Conservation (phyloP, 2,113 vertebrate genomes). For the Melanocharis versteri region DNA sequence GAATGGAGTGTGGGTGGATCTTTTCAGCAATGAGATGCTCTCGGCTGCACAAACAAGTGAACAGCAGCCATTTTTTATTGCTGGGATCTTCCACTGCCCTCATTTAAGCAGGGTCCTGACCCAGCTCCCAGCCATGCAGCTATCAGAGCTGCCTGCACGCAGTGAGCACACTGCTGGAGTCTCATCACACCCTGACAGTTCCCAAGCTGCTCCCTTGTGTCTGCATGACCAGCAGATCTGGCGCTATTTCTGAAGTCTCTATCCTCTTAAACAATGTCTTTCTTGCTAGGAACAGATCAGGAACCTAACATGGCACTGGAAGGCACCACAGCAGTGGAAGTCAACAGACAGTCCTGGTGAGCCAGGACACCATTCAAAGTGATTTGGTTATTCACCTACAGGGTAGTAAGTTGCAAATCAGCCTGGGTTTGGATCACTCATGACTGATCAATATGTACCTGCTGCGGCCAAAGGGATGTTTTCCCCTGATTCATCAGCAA, state of each 20-base stretch:
- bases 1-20: neutral
- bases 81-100: neutral
- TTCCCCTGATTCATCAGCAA: neutral
- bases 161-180: fast-evolving
- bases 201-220: neutral
- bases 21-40: neutral
- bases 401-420: neutral
- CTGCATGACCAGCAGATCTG: neutral
- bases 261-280: neutral
- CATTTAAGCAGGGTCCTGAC: neutral
- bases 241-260: neutral
- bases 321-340: neutral
- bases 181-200: neutral
- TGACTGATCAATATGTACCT: neutral
- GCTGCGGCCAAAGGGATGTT: neutral
- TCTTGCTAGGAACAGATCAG: neutral
- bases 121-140: neutral
- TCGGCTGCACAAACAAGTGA: neutral
- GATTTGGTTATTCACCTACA: neutral
- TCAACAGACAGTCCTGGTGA: neutral
- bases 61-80: neutral
- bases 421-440: neutral
- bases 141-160: neutral
- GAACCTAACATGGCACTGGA: neutral
- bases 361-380: neutral